phyloP scores from a whole-genome alignment of 2,113 vertebrate genomes.

The Daboia siamensis region DNA sequence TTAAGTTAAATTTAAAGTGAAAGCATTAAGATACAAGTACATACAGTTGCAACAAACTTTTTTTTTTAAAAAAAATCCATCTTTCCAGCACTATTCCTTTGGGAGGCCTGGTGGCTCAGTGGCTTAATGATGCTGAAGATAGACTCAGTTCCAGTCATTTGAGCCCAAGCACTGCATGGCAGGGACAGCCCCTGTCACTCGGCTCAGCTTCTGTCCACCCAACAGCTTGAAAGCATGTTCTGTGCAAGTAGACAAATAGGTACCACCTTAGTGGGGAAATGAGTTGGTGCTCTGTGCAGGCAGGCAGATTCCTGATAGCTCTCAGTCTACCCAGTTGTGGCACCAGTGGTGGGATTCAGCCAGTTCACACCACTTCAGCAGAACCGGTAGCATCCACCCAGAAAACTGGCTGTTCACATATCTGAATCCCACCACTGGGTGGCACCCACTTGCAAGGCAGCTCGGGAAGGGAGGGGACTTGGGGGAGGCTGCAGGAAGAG shows the following conservation, averaged over 20 bases:
- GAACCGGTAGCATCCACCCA: too few relatives aligned
- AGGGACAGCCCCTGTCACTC: background rate
- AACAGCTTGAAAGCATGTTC: background rate
- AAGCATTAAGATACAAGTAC: background rate
- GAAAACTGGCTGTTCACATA: too few relatives aligned
- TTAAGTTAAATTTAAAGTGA: background rate
- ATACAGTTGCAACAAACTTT: background rate
- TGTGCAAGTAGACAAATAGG: background rate
- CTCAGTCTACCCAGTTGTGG: too few relatives aligned
- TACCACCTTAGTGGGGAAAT: background rate
- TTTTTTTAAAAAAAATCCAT: background rate
- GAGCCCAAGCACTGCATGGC: background rate
- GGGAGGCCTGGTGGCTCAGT: background rate
- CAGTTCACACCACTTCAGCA: too few relatives aligned
- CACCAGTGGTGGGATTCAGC: too few relatives aligned
- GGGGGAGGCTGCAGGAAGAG: too few relatives aligned
- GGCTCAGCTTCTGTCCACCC: background rate
- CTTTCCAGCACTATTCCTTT: background rate
- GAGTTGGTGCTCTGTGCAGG: background rate
- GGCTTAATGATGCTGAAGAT: background rate
- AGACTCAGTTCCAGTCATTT: background rate
- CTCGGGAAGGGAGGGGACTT: too few relatives aligned
- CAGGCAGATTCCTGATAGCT: too few relatives aligned
- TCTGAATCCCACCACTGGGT: too few relatives aligned
- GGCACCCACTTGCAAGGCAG: too few relatives aligned